Percentiles rank a stretch among this genome's conserved stretches.
Evolutionary conservation across 1,140 invertebrate genomes (phyloP).

Genomic region (Drosophila truncata): DNA sequence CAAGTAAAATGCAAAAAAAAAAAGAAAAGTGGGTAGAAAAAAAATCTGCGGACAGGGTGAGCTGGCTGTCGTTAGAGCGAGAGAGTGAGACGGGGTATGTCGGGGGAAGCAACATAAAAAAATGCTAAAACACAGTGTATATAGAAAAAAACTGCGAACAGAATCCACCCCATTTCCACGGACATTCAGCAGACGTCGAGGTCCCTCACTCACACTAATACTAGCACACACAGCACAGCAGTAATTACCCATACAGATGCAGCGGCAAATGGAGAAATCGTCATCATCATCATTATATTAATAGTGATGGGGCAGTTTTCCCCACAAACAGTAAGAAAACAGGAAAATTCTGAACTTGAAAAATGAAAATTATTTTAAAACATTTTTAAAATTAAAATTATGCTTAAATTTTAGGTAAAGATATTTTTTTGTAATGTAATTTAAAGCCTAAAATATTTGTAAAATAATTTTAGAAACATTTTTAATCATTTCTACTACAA

Average conservation of each 20-base stretch:
- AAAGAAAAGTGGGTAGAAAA: constrained; percentile 34
- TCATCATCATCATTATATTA: constrained; percentile 57
- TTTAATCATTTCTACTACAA: too few relatives aligned
- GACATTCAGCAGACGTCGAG: constrained; percentile 77
- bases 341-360: background rate
- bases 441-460: too few relatives aligned
- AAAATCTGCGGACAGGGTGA: constrained; percentile 43
- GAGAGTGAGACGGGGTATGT: constrained; percentile 22
- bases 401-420: background rate
- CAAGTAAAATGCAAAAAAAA: constrained; percentile 65
- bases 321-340: constrained; percentile 6
- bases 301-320: constrained; percentile 7
- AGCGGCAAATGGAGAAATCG: constrained; percentile 57
- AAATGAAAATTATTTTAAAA: too few relatives aligned
- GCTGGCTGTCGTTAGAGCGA: constrained; percentile 18
- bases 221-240: constrained; percentile 17
- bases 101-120: constrained; percentile 32
- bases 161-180: constrained; percentile 71
- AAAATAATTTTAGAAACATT: too few relatives aligned
- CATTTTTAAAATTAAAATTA: background rate
- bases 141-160: constrained; percentile 62
- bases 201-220: constrained; percentile 54
- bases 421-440: too few relatives aligned
- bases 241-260: constrained; percentile 79
- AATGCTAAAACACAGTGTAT: constrained; percentile 51